Conservation (phyloP, 1,140 invertebrate species). For the Andrena cerasifolii region DNA sequence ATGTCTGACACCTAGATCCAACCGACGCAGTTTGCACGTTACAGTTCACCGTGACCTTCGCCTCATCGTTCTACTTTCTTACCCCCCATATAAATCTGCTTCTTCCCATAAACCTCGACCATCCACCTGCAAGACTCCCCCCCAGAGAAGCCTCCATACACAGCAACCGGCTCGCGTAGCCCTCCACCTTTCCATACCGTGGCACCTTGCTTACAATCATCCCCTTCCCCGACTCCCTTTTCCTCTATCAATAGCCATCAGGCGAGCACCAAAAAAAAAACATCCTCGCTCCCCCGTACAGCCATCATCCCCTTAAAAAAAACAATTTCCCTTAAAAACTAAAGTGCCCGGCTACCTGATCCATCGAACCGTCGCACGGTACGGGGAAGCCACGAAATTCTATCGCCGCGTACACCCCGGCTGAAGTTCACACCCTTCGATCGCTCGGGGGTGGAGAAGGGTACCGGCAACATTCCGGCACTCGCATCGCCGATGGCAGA, state of each 20-base stretch:
- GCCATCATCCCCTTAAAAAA: too few species aligned
- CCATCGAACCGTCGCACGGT: too few species aligned
- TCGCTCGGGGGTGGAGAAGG: slow-evolving; percentile 21
- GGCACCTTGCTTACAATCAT: not conserved
- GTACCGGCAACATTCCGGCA: slow-evolving; percentile 49
- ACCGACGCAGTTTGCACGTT: not conserved
- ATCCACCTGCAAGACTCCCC: not conserved
- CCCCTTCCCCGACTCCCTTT: not conserved
- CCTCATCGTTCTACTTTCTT: not conserved
- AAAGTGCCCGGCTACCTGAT: too few species aligned
- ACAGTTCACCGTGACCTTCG: not conserved
- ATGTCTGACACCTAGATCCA: not conserved
- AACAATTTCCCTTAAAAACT: not conserved
- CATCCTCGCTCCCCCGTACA: too few species aligned
- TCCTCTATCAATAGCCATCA: not conserved
- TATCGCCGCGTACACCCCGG: not conserved
- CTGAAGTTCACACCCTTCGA: slow-evolving; percentile 47
- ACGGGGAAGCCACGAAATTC: not conserved
- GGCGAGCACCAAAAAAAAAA: not conserved
- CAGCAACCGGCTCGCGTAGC: slow-evolving; percentile 23
- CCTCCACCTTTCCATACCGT: not conserved
- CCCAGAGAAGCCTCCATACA: not conserved
- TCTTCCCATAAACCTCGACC: not conserved
- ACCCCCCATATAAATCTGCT: not conserved
- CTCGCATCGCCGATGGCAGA: slow-evolving; percentile 20